Evolutionary conservation across 2,888 invertebrate species (phyloP), one percentile per base, ranked within the genome.

Genomic region (Halocaridina rubra): DNA sequence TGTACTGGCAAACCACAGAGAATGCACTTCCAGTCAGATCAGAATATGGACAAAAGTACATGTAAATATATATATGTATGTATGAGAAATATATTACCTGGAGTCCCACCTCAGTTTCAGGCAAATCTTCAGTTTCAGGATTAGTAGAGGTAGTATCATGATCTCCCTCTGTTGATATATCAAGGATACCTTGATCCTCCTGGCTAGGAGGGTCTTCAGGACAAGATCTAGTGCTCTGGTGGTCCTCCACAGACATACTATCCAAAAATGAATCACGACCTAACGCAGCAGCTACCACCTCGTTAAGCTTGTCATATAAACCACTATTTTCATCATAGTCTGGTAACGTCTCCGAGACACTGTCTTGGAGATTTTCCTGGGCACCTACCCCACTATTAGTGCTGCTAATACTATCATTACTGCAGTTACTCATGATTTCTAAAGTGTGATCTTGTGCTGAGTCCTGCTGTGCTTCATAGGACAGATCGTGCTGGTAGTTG

Each of bases 61-160:
- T n/a, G n/a, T n/a, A n/a, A n/a, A n/a, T n/a, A n/a, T n/a, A n/a
- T n/a, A n/a, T n/a, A n/a, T n/a, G n/a, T n/a, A n/a, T n/a, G n/a
- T n/a, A n/a, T 59, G 39, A 64, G 33, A 64, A 61, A 19, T 16
- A 53, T 71, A 72, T 69, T 84, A 84, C 82, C 82, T 84, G 82
- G 22, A 84, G 82, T 78, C 71, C 72, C 75, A 84, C 90, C 89
- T 90, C 91, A 8, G 91, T 91, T 88, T 94, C 94, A n/a, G 93
- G 94, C 74, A 94, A 91, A 90, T 94, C 94, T 86, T 89, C 89
- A 89, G 93, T 93, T 84, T 90, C 90, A 29, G 90, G 90, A 85
- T 90, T 90, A 27, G 90, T 90, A 30, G 90, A 90, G 22, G 90
- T 89, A 5, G 90, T 90, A 78, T 90, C 90, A 24, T 89, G 82